Evolutionary conservation across 1,140 invertebrate genomes (phyloP).

Genomic region (Harpegnathos saltator): DNA sequence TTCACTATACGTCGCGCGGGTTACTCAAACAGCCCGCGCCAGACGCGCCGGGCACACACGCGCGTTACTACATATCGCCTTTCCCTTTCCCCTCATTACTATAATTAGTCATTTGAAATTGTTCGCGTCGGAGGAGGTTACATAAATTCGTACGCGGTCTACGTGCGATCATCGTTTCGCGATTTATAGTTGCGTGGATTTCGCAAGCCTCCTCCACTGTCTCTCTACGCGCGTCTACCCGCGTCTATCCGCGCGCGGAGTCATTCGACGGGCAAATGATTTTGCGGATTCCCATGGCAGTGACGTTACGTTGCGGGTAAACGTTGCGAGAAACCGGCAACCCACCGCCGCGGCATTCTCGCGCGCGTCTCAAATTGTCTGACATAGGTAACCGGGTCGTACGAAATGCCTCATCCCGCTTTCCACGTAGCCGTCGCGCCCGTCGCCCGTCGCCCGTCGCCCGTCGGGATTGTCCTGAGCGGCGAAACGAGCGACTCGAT

Average conservation of each 20-base stretch:
- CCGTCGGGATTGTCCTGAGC: constrained; percentile 27
- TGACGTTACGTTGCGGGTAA: constrained; percentile 57
- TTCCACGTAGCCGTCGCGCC: constrained; percentile 32
- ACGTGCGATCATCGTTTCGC: constrained; percentile 62
- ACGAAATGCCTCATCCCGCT: constrained; percentile 49
- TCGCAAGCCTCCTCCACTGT: constrained; percentile 31
- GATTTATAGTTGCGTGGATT: constrained; percentile 62
- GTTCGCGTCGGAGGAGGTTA: constrained; percentile 64
- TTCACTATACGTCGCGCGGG: constrained; percentile 49
- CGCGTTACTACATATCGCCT: constrained; percentile 64
- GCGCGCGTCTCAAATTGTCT: constrained; percentile 50
- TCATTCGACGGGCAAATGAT: constrained; percentile 59
- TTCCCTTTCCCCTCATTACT: constrained; percentile 75
- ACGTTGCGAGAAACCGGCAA: constrained; percentile 55
- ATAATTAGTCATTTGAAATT: constrained; percentile 75
- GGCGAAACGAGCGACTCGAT: constrained; percentile 46
- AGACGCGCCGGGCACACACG: constrained; percentile 16
- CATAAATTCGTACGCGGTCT: constrained; percentile 65
- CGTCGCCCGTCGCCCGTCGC: background rate
- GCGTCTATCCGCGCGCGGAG: constrained; percentile 8
- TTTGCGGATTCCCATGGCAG: constrained; percentile 58
- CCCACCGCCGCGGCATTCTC: constrained; percentile 27
- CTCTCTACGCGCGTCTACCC: too few relatives aligned
- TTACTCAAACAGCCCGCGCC: constrained; percentile 43
- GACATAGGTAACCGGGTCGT: constrained; percentile 51